Base-by-base conservation (phyloP, 2,113 vertebrate genomes). In the Arizona elegans region DNA sequence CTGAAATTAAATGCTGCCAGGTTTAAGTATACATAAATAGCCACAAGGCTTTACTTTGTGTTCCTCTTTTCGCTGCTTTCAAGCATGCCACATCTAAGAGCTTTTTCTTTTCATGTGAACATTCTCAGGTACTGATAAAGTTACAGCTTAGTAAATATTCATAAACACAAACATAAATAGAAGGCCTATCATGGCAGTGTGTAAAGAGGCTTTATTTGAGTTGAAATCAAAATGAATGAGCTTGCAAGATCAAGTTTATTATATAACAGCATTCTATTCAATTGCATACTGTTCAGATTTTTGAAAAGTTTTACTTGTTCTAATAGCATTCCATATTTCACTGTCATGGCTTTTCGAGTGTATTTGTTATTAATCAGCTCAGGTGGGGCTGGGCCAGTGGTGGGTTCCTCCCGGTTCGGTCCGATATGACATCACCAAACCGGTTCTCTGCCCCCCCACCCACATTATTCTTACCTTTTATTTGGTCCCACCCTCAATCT, bases 1-100 rank as follows among this genome's bases (percentile, higher is more conserved):
- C 43, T 38, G 88, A 55, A 93, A 86, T 47, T 86, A 90, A 81
- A 86, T 90, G 88, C 75, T 21, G 54, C 24, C 19, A 56, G 54
- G 70, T 52, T 94, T 93, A 90, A 92, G 50, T 90, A 94, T 43
- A 92, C 24, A 43, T 90, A 52, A 90, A 86, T 62, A 91, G 92
- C 93, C 94, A 90, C 0, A 58, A 88, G 23, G 8, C 11, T 62
- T 91, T 94, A 8, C 88, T 93, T 92, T 38, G 62, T 91, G 5
- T 54, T 88, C 19, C 47, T 53, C 47, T 92, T 88, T 5, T 33
- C 5, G 21, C 17, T 15, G 0, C 92, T 93, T 96, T 43, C 90
- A 91, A 5, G 53, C 59, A 86, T n/a, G 62, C 75, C 53, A 87
- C n/a, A 90, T 53, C n/a, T 87, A 43, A 95, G 62, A 59, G 54